Evolutionary conservation across 2,113 vertebrate genomes (phyloP).

Genomic region (Rhodinocichla rosea): DNA sequence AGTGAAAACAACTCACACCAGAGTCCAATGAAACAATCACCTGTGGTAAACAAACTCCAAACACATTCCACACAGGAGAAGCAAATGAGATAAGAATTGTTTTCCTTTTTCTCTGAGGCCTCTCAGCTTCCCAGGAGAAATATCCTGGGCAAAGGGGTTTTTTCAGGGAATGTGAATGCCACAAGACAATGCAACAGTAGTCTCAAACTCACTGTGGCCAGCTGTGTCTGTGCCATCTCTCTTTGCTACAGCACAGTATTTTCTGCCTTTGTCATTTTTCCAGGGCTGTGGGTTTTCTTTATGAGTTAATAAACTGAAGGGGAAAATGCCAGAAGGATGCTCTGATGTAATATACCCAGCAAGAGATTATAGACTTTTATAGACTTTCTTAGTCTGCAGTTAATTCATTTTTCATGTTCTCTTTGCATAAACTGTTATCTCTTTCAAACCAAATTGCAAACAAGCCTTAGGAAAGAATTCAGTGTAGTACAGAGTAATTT

Average conservation of each 20-base stretch:
- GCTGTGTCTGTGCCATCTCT: background rate
- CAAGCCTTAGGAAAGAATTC: background rate
- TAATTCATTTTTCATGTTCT: constrained; percentile 12
- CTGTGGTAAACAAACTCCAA: no score
- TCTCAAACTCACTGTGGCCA: background rate
- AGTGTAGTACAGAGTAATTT: background rate
- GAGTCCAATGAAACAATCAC: no score
- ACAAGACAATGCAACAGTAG: background rate
- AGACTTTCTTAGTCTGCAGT: background rate
- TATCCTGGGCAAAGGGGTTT: no score
- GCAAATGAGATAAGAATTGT: no score
- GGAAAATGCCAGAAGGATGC: background rate
- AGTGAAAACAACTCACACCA: no score
- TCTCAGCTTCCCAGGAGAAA: no score
- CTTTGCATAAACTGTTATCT: background rate
- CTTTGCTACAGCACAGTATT: background rate
- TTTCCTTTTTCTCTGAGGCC: no score
- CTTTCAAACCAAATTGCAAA: background rate
- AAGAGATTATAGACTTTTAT: background rate
- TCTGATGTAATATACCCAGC: background rate
- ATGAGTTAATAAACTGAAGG: background rate
- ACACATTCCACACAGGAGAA: no score
- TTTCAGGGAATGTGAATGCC: no score
- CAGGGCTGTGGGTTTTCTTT: background rate
- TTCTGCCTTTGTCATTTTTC: background rate